Evolutionary conservation across 2,113 vertebrate genomes (phyloP).

Genomic region (Scolopax mira): DNA sequence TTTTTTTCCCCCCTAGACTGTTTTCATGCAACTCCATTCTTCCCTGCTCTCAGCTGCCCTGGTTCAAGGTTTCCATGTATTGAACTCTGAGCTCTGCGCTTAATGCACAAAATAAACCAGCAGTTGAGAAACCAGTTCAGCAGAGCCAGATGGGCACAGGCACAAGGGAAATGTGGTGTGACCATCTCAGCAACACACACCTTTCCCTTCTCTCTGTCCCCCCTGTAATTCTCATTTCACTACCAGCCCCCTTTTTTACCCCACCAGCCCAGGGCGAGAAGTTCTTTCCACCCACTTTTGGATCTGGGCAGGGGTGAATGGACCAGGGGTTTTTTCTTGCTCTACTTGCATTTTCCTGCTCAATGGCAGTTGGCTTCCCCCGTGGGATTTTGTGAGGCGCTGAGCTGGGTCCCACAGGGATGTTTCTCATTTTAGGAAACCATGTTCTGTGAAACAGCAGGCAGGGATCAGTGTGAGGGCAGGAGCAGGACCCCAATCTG

Average conservation of each 20-base stretch:
- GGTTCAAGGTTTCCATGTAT: background rate
- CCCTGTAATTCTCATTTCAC: background rate
- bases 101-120: background rate
- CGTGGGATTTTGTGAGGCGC: background rate
- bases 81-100: background rate
- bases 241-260: background rate
- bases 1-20: too few species aligned
- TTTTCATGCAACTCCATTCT: background rate
- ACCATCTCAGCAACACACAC: rapidly evolving
- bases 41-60: background rate
- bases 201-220: background rate
- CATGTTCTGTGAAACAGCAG: background rate
- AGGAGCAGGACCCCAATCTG: background rate
- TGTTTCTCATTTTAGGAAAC: background rate
- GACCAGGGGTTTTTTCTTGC: background rate
- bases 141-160: background rate
- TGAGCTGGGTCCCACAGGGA: background rate
- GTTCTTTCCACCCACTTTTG: background rate
- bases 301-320: rapidly evolving
- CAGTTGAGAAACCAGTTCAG: background rate
- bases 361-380: rapidly evolving
- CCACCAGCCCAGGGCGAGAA: rapidly evolving
- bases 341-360: rapidly evolving
- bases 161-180: background rate
- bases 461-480: rapidly evolving